Evolutionary conservation across 2,113 vertebrate species (phyloP).

Genomic region (Recurvirostra avosetta): DNA sequence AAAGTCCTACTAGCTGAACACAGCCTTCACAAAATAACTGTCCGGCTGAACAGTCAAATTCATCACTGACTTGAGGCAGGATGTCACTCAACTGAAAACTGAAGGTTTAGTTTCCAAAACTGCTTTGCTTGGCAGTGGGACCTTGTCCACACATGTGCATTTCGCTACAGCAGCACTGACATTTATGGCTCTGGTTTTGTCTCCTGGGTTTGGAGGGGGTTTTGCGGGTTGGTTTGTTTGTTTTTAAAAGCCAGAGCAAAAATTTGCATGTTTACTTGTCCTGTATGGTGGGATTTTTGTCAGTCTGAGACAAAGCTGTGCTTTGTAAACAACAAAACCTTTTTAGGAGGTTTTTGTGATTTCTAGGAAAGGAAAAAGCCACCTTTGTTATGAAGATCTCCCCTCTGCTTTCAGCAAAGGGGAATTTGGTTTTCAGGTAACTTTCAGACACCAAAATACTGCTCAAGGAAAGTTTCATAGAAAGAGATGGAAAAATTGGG

Average conservation of each 20-base stretch:
- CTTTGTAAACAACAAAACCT: too few species aligned
- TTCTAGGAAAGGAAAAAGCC: background rate
- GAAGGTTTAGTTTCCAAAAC: background rate
- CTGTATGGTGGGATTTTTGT: background rate
- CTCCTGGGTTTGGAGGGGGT: accelerated
- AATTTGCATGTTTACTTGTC: background rate
- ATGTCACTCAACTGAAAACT: background rate
- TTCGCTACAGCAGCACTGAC: background rate
- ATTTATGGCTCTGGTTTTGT: background rate
- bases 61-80: background rate
- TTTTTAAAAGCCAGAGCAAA: background rate
- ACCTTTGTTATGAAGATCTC: background rate
- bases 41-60: background rate
- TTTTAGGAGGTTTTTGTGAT: background rate
- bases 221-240: background rate
- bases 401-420: background rate
- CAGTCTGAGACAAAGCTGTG: background rate
- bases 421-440: background rate
- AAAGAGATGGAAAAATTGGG: background rate
- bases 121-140: background rate
- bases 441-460: background rate
- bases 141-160: accelerated
- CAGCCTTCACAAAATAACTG: background rate
- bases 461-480: background rate
- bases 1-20: background rate